Conservation (phyloP, 2,888 invertebrate species). For the Troides aeacus region DNA sequence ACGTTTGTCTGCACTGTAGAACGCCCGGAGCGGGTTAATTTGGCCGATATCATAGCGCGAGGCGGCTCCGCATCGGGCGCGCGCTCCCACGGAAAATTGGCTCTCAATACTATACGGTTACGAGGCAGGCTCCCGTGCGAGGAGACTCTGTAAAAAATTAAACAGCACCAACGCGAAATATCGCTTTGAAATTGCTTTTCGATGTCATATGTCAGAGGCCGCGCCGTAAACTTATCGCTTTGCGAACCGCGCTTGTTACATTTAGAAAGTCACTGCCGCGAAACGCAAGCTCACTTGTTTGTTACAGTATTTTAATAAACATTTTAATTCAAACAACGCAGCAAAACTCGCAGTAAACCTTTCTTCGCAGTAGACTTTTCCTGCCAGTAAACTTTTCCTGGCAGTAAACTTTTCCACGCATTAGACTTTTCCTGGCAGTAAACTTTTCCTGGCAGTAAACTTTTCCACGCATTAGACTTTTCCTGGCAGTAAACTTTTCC, state of each 20-base stretch:
- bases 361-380: no score
- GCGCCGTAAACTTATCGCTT: slow-evolving; percentile 13
- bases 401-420: no score
- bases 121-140: slow-evolving; percentile 67
- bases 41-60: slow-evolving; percentile 60
- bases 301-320: no score
- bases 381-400: no score
- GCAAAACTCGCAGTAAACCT: no score
- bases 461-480: no score
- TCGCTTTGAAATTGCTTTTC: slow-evolving; percentile 43
- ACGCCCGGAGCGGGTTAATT: slow-evolving; percentile 59
- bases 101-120: slow-evolving; percentile 66
- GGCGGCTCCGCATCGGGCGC: slow-evolving; percentile 59
- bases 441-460: no score
- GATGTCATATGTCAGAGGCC: slow-evolving; percentile 26
- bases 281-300: no score
- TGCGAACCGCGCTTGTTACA: slow-evolving; percentile 5
- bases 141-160: slow-evolving; percentile 56
- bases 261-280: background rate
- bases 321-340: no score
- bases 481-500: no score
- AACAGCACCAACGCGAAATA: slow-evolving; percentile 43
- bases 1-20: slow-evolving; percentile 49
- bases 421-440: no score
- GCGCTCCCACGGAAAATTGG: slow-evolving; percentile 75